Base-by-base conservation (phyloP, 1,140 invertebrate species). In the Venturia canescens region DNA sequence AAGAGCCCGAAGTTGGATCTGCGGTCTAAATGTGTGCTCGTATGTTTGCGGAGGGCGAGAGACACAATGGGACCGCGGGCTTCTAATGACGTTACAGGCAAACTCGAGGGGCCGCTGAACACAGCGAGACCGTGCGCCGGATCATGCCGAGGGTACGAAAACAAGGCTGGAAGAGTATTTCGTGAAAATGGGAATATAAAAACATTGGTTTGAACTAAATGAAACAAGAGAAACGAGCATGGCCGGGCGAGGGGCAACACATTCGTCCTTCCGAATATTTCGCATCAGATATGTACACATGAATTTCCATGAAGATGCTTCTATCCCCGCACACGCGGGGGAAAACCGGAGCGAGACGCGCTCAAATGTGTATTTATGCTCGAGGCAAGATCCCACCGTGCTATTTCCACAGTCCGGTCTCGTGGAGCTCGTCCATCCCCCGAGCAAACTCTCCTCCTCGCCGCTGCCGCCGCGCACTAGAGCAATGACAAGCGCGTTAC, bases 291-390 rank as follows among this genome's bases (percentile, higher is more conserved):
- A 63, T 76, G 72, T 76, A 76, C 50, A 60, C 23, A 60, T 60
- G 53, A 76, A 76, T 76, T 76, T 60, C 27, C 50, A 76, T 60
- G 50, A 18, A 60, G 26, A 1, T 48, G 21, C 18, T n/a, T 60
- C n/a, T n/a, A n/a, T n/a, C n/a, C n/a, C n/a, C n/a, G 27, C 18
- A 76, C 53, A 29, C 18, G 63, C 53, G 18, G 3, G 26, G 53
- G 26, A 6, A 23, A 57, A 76, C 53, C n/a, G n/a, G 48, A 34
- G n/a, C 23, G 26, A 74, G 72, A 6, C 72, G 63, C 31, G 72
- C 63, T 76, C 63, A 48, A 76, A 76, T 76, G 72, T 60, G 29
- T 76, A 76, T 76, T 63, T 76, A 76, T 76, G 72, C 72, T 53
- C 72, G 50, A 34, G 72, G 48, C 53, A 63, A 60, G 18, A 76